These are phyloP conservation scores for Hermatobates lingyangjiaoensis DNA, from an alignment of 1,140 invertebrate genomes.

Conservation along the genomic window DNA sequence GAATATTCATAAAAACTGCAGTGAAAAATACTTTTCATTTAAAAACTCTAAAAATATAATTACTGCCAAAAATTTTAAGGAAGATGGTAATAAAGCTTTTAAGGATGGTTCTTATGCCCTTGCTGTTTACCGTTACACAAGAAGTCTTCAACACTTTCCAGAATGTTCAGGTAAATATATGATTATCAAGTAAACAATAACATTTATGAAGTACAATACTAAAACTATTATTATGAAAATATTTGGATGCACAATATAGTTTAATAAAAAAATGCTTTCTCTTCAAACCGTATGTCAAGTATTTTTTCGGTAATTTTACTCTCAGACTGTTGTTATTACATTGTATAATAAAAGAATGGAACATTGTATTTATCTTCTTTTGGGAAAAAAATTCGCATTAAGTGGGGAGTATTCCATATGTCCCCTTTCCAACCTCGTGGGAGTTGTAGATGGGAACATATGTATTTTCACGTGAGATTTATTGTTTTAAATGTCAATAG, in stretches of 20 bases:
- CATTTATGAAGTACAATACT: background rate
- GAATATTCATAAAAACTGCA: background rate
- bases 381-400: too few relatives aligned
- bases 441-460: too few relatives aligned
- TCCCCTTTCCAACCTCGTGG: too few relatives aligned
- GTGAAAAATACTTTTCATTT: background rate
- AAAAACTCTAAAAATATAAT: conserved; percentile 34
- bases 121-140: conserved; percentile 53
- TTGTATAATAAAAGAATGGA: background rate
- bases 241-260: background rate
- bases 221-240: background rate
- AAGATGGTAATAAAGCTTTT: conserved; percentile 58
- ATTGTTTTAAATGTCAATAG: too few relatives aligned
- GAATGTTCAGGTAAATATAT: conserved; percentile 19
- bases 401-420: too few relatives aligned
- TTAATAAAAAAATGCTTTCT: conserved; percentile 1
- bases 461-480: too few relatives aligned
- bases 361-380: too few relatives aligned
- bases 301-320: background rate
- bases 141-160: conserved; percentile 42
- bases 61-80: conserved; percentile 42
- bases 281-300: too few relatives aligned
- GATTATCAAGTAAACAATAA: background rate
- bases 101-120: conserved; percentile 51
- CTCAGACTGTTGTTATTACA: background rate